phyloP scores from a whole-genome alignment of 2,797 vertebrate species.

The Ctenopoma kingsleyae region DNA sequence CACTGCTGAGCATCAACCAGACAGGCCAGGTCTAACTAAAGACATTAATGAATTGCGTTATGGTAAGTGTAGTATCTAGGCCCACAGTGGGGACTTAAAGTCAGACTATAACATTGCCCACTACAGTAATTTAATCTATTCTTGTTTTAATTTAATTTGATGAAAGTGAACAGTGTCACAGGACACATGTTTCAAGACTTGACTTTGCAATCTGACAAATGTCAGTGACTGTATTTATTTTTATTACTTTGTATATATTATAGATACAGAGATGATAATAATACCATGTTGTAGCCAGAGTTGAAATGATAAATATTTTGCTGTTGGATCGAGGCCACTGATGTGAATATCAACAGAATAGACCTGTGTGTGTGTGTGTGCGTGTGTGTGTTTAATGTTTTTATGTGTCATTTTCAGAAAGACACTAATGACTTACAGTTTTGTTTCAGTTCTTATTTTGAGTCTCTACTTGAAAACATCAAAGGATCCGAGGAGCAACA shows the following conservation, averaged over 20 bases:
- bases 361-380: neutral
- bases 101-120: neutral
- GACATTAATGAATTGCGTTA: constrained; percentile 3
- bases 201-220: neutral
- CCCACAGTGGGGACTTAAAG: neutral
- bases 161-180: neutral
- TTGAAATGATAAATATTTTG: constrained; percentile 14
- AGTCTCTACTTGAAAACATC: constrained; percentile 24
- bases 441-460: constrained; percentile 59
- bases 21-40: neutral
- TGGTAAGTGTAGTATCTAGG: constrained; percentile 21
- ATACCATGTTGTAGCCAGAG: neutral
- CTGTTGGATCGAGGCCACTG: constrained; percentile 8
- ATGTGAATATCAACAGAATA: constrained; percentile 9
- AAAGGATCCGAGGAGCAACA: constrained; percentile 44
- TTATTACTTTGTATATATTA: neutral
- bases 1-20: neutral
- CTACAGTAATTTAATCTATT: too few relatives aligned
- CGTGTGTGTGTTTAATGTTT: constrained; percentile 20
- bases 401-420: constrained; percentile 44
- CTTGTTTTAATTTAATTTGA: neutral
- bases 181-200: neutral
- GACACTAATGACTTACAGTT: constrained; percentile 42
- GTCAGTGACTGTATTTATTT: neutral
- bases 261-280: neutral